Base-by-base conservation (phyloP, 2,888 invertebrate species). In the Nudaria mundana region DNA sequence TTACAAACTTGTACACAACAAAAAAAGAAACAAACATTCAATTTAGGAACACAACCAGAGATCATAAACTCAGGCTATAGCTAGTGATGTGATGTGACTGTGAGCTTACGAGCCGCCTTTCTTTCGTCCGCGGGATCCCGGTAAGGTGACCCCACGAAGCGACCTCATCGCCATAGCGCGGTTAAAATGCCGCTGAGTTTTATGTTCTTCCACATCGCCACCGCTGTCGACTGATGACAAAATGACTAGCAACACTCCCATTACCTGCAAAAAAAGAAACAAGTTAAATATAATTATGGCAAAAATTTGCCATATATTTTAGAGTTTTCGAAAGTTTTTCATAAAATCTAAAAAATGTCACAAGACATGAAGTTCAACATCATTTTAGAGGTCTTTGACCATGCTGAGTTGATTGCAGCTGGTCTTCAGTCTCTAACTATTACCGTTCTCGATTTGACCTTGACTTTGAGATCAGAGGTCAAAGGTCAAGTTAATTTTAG, bases 131-230 rank as follows among this genome's bases (percentile, higher is more conserved):
- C 86, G 67, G 3, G 81, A 54, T 35, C 76, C 77, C 3, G 81
- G 70, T 5, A 90, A 60, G 13, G 86, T 60, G 30, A 90, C 87
- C 29, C 92, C 92, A 30, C 93, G 90, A 28, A 97, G 88, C 34
- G 95, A 94, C 8, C 95, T 91, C 95, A 96, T 96, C 10, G 96
- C 95, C 94, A 96, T 94, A 8, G 96, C 95, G 58, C 96, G 91
- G 83, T 96, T 96, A 81, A 96, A 96, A 72, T 96, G 95, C 20
- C 96, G 92, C 61, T 95, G 95, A 4, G 93, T 91, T 72, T 93
- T 94, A 61, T 91, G 90, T 51, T 92, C 92, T 42, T 84, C 90
- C 8, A 69, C 79, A 29, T 89, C 91, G 48, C 67, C 62, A 35
- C 76, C 79, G 63, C 55, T 79, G 66, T 94, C 94, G 41, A 94